Percentiles rank a stretch among this genome's conserved stretches.
Evolutionary conservation across 37 sponge, comb jelly and placozoan genomes (phyloP).

Genomic region (Petrosia ficiformis): DNA sequence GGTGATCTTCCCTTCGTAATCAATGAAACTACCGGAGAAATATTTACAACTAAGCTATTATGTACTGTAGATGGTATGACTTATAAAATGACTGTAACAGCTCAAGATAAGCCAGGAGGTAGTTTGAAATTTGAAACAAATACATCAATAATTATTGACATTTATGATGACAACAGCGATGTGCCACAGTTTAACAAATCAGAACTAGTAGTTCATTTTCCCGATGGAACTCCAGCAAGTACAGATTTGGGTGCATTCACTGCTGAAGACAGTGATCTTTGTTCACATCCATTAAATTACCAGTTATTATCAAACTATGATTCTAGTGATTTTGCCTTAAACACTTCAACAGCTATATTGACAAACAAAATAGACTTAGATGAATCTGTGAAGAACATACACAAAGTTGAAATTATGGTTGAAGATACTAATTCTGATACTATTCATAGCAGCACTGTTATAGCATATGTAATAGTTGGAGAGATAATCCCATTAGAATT

Average conservation of each 20-base stretch:
- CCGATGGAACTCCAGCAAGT: slow-evolving; percentile 17
- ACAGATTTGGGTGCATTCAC: slow-evolving; percentile 10
- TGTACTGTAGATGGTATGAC: slow-evolving; percentile 5
- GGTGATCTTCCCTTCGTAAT: slow-evolving; percentile 18
- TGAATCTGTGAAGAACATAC: slow-evolving; percentile 4
- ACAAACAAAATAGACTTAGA: slow-evolving; percentile 4
- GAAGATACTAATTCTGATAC: slow-evolving; percentile 30
- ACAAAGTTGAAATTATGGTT: slow-evolving; percentile 37
- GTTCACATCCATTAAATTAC: slow-evolving; percentile 56
- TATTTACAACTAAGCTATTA: slow-evolving; percentile 4
- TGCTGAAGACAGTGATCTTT: slow-evolving; percentile 53
- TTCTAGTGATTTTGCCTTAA: slow-evolving; percentile 12
- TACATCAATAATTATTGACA: slow-evolving; percentile 28
- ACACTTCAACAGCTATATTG: slow-evolving; percentile 9
- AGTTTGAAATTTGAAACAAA: not conserved
- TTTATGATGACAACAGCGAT: slow-evolving; percentile 55
- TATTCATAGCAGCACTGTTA: slow-evolving; percentile 29
- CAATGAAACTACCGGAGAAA: slow-evolving; percentile 37
- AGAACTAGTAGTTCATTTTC: slow-evolving; percentile 12
- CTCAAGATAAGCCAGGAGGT: slow-evolving; percentile 35
- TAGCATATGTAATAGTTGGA: slow-evolving; percentile 54
- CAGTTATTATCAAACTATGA: not conserved
- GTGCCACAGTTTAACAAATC: slow-evolving; percentile 41
- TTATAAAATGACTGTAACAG: slow-evolving; percentile 21
- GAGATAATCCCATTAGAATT: slow-evolving; percentile 58